These are phyloP conservation scores for Glaucomys volans DNA, from an alignment of 2,113 vertebrate species.

Conservation along the genomic window DNA sequence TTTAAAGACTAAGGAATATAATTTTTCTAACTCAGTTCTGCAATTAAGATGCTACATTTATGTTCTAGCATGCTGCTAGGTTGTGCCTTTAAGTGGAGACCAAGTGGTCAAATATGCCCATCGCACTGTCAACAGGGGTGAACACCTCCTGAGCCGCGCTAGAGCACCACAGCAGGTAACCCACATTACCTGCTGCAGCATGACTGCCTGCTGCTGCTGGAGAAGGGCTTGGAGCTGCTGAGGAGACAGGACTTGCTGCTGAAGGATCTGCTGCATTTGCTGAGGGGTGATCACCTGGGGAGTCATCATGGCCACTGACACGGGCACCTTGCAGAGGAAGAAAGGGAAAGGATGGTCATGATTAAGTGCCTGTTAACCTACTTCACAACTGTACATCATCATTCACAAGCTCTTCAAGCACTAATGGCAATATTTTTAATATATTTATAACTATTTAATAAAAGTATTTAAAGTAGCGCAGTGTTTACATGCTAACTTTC, in stretches of 20 bases:
- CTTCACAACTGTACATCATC: neutral
- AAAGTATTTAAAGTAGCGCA: conserved; percentile 76
- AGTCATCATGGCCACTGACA: conserved; percentile 99
- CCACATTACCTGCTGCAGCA: conserved; percentile 98
- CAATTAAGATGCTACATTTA: conserved; percentile 52
- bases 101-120: neutral
- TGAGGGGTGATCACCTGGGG: conserved; percentile 99
- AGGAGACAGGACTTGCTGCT: conserved; percentile 98
- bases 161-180: conserved; percentile 89
- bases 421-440: conserved; percentile 67
- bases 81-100: neutral
- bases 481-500: conserved; percentile 76
- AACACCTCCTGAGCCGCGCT: neutral
- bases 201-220: conserved; percentile 98
- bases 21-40: conserved; percentile 16
- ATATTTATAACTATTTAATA: conserved; percentile 49
- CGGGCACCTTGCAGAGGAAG: conserved; percentile 92
- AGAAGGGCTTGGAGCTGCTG: conserved; percentile 99
- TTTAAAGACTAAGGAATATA: conserved; percentile 15
- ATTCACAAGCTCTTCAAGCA: conserved; percentile 64
- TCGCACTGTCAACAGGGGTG: neutral
- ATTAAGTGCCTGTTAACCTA: conserved; percentile 26
- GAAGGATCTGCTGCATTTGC: conserved; percentile 99
- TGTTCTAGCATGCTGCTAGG: conserved; percentile 1
- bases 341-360: conserved; percentile 60